A percentile compares a stretch with the other conserved stretches of the same genome.
phyloP scores from a whole-genome alignment of 1,140 invertebrate species.

The Saccostrea glomerata region DNA sequence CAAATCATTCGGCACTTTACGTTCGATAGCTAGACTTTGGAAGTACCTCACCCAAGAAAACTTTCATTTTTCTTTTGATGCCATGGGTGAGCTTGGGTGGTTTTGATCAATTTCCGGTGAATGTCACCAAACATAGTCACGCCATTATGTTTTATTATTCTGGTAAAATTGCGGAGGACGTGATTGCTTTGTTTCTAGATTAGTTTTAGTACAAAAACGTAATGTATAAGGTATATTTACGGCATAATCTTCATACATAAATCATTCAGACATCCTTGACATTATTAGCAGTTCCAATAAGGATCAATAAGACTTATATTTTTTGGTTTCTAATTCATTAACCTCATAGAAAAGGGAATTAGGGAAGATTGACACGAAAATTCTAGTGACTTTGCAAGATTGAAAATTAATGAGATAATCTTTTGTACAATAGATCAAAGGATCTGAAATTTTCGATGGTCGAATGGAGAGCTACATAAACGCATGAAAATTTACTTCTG shows the following conservation, averaged over 20 bases:
- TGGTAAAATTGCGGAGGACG: not conserved
- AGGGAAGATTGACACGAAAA: not conserved
- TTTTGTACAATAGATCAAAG: no score
- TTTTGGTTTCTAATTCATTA: not conserved
- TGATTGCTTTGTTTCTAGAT: not conserved
- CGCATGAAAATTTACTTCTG: no score
- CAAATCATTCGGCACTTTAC: not conserved
- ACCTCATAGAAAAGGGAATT: not conserved
- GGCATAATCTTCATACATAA: not conserved
- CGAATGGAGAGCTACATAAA: no score
- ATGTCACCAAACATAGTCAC: conserved; percentile 19
- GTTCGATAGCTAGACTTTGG: not conserved
- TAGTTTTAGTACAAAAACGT: not conserved
- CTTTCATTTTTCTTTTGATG: conserved; percentile 6
- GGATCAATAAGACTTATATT: not conserved
- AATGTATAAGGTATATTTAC: not conserved
- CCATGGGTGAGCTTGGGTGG: not conserved
- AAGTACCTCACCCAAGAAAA: not conserved
- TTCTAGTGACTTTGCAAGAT: not conserved
- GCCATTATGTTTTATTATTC: conserved; percentile 1
- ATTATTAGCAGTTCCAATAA: conserved; percentile 13
- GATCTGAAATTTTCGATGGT: no score
- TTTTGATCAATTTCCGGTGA: conserved; percentile 17
- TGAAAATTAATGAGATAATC: no score
- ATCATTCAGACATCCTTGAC: not conserved